phyloP scores from a whole-genome alignment of 37 sponge, comb jelly and placozoan species.

The Aphrocallistes beatrix region DNA sequence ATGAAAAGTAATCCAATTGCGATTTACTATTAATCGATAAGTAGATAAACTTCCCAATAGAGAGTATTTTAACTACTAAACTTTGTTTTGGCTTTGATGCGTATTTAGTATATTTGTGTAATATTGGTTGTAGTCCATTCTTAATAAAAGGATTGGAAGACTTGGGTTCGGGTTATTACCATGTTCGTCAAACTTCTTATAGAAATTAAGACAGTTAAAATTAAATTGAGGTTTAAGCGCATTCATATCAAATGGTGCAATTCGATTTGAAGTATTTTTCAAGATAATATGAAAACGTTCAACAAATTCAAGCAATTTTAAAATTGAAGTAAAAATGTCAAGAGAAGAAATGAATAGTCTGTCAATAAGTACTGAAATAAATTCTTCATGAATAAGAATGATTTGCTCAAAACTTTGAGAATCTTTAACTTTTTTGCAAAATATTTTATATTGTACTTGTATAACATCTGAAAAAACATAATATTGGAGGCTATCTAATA shows the following conservation, averaged over 20 bases:
- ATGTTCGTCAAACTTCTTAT: neutral
- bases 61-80: no score
- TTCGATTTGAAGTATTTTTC: neutral
- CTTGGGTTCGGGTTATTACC: neutral
- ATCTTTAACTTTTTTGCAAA: neutral
- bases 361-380: neutral
- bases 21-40: no score
- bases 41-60: no score
- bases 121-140: constrained; percentile 11
- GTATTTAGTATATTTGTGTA: neutral
- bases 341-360: neutral
- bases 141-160: neutral
- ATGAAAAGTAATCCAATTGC: no score
- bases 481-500: neutral
- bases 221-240: neutral
- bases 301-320: neutral
- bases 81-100: no score
- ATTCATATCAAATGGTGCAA: neutral
- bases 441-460: neutral
- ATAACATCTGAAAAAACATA: constrained; percentile 14
- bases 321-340: neutral
- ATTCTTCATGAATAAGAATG: neutral
- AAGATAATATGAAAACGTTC: neutral
- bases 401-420: neutral
- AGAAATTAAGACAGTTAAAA: neutral